Percentiles rank a stretch among this genome's conserved stretches.
Evolutionary conservation across 2,797 vertebrate genomes (phyloP).

Genomic region (Ptychobarbus kaznakovi): DNA sequence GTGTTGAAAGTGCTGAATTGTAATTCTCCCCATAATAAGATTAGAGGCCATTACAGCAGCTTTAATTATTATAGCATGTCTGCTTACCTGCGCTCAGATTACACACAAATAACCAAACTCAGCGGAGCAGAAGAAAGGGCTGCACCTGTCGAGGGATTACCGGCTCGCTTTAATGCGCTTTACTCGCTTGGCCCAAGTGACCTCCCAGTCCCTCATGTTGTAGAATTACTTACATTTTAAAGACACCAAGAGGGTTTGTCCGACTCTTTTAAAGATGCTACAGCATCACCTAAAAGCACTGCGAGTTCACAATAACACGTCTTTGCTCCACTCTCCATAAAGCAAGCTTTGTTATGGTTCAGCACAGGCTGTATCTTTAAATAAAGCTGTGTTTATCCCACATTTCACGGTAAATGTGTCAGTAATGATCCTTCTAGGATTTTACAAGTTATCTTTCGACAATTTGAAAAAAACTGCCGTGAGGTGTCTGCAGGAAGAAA

Average conservation of each 20-base stretch:
- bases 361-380: slow-evolving; percentile 11
- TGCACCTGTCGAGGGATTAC: slow-evolving; percentile 35
- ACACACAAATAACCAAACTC: slow-evolving; percentile 1
- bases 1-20: neutral
- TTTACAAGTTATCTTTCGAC: slow-evolving; percentile 37
- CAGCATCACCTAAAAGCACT: neutral
- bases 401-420: slow-evolving; percentile 35
- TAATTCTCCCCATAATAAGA: slow-evolving; percentile 38
- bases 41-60: slow-evolving; percentile 37
- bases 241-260: neutral
- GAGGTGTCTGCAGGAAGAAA: neutral
- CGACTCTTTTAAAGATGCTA: neutral
- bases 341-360: slow-evolving; percentile 19
- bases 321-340: neutral
- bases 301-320: neutral
- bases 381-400: slow-evolving; percentile 14
- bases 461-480: slow-evolving; percentile 20
- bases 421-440: slow-evolving; percentile 35
- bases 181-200: neutral
- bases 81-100: slow-evolving; percentile 1
- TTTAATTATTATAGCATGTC: slow-evolving; percentile 33
- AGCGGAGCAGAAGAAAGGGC: neutral
- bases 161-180: slow-evolving; percentile 26
- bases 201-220: neutral
- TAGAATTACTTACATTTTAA: neutral